Evolutionary conservation across 1,140 invertebrate species (phyloP).

Genomic region (Drosophila miranda): DNA sequence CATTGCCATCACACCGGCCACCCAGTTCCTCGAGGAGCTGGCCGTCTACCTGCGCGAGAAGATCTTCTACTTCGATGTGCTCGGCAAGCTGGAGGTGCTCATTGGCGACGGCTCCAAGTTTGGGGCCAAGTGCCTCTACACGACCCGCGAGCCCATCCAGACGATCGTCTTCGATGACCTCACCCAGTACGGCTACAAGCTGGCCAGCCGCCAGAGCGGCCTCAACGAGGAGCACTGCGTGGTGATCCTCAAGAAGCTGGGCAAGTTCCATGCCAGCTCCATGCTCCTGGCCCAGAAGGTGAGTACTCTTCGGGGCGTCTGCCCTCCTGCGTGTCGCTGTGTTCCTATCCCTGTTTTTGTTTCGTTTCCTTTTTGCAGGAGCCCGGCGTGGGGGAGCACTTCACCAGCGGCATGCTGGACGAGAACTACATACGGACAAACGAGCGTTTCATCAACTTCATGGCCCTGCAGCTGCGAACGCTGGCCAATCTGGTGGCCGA

Average conservation of each 20-base stretch:
- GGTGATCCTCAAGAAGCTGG: slow-evolving; percentile 69
- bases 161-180: slow-evolving; percentile 81
- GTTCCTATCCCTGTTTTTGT: slow-evolving; percentile 1
- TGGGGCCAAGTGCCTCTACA: slow-evolving; percentile 74
- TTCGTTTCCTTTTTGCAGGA: slow-evolving; percentile 42
- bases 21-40: slow-evolving; percentile 77
- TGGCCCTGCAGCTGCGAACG: slow-evolving; percentile 64
- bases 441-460: slow-evolving; percentile 71
- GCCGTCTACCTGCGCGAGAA: slow-evolving; percentile 76
- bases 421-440: slow-evolving; percentile 76
- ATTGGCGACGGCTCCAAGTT: slow-evolving; percentile 72
- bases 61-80: slow-evolving; percentile 77
- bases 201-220: slow-evolving; percentile 73
- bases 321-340: neutral
- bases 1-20: slow-evolving; percentile 76
- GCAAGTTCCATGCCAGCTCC: slow-evolving; percentile 77
- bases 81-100: slow-evolving; percentile 72
- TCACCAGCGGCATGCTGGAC: slow-evolving; percentile 72
- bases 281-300: slow-evolving; percentile 75
- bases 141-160: slow-evolving; percentile 71
- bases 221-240: slow-evolving; percentile 78
- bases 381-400: slow-evolving; percentile 63
- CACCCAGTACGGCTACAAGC: slow-evolving; percentile 74
- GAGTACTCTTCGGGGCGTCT: neutral
- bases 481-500: slow-evolving; percentile 64